Conservation (phyloP, 1,140 invertebrate species). For the Drosophila erecta region DNA sequence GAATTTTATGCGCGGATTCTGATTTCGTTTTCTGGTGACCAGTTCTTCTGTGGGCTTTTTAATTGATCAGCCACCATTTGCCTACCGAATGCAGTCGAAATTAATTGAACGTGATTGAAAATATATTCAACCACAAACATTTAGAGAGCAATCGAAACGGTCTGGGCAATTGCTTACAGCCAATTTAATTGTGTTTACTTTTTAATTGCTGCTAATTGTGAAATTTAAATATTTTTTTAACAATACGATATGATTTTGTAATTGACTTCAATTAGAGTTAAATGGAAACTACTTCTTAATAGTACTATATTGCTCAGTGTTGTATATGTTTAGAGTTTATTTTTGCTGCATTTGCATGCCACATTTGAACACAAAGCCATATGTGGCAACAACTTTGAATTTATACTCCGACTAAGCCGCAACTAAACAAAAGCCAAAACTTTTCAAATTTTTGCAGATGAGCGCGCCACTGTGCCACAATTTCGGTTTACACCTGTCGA, state of each 20-base stretch:
- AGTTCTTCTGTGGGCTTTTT: not conserved
- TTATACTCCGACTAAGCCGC: slow-evolving; percentile 10
- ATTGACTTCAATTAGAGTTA: too few species aligned
- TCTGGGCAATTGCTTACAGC: not conserved
- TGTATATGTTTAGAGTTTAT: not conserved
- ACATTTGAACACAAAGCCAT: not conserved
- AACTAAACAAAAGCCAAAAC: slow-evolving; percentile 41
- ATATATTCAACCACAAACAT: slow-evolving; percentile 21
- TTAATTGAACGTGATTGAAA: slow-evolving; percentile 45
- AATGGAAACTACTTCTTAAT: too few species aligned
- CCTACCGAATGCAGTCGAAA: slow-evolving; percentile 46
- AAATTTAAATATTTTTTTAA: not conserved
- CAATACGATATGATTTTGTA: not conserved
- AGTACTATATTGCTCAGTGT: too few species aligned
- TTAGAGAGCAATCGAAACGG: slow-evolving; percentile 14
- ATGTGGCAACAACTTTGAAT: not conserved
- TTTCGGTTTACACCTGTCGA: slow-evolving; percentile 57
- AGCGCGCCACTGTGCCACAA: slow-evolving; percentile 56
- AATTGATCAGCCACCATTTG: slow-evolving; percentile 34
- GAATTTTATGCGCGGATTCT: not conserved
- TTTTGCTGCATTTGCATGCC: not conserved
- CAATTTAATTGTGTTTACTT: not conserved
- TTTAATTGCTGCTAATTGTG: not conserved
- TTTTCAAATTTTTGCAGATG: slow-evolving; percentile 73
- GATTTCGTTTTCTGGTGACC: not conserved